Percentiles rank a stretch among this genome's conserved stretches.
phyloP scores from a whole-genome alignment of 2,113 vertebrate genomes.

The Cercopithecus mona region DNA sequence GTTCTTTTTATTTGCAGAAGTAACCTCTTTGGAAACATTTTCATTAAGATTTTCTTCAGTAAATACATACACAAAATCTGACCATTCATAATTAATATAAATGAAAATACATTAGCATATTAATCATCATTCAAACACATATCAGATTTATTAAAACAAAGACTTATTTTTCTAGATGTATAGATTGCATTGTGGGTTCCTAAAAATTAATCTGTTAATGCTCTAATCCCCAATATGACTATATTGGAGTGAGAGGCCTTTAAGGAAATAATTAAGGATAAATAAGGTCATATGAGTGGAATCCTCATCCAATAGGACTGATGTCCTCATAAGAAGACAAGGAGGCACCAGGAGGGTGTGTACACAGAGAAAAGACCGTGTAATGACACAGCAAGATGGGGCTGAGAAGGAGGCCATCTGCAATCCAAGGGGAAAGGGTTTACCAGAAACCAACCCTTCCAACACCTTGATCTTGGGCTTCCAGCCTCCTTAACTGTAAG shows the following conservation, averaged over 20 bases:
- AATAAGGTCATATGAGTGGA: neutral
- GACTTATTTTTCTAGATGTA: neutral
- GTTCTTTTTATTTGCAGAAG: neutral
- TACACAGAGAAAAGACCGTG: neutral
- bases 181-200: neutral
- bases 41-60: neutral
- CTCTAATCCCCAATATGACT: neutral
- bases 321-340: neutral
- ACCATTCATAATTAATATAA: neutral
- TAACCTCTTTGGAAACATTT: neutral
- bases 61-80: neutral
- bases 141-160: neutral
- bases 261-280: neutral
- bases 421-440: neutral
- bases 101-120: neutral
- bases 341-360: neutral
- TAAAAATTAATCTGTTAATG: neutral
- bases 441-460: neutral
- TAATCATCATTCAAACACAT: neutral
- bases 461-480: neutral
- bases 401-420: rapidly evolving
- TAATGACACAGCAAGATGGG: neutral
- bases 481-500: neutral
- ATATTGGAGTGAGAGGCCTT: neutral
- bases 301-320: neutral